Conservation (phyloP, 1,140 invertebrate species). For the Limonius californicus region DNA sequence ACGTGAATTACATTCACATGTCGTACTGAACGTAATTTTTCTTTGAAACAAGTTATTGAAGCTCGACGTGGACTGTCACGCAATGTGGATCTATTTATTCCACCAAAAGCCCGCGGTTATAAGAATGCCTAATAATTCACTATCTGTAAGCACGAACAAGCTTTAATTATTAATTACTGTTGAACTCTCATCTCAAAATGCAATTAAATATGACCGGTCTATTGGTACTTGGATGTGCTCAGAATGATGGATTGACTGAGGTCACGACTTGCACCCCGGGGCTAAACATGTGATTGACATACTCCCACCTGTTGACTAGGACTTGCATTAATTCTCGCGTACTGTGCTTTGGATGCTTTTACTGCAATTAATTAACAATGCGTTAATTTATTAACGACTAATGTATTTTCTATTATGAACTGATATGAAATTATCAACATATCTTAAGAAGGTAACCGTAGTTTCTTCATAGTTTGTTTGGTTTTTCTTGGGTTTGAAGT, state of each 20-base stretch:
- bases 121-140: constrained; percentile 26
- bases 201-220: constrained; percentile 23
- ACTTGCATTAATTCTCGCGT: constrained; percentile 23
- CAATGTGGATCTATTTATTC: constrained; percentile 1
- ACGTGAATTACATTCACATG: neutral
- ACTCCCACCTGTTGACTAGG: constrained; percentile 26
- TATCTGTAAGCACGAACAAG: constrained; percentile 21
- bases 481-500: too few relatives aligned
- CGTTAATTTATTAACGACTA: too few relatives aligned
- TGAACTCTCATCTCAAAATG: constrained; percentile 31
- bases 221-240: constrained; percentile 23
- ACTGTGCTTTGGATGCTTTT: neutral
- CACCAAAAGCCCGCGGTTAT: constrained; percentile 3
- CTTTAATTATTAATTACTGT: constrained; percentile 31
- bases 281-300: constrained; percentile 30
- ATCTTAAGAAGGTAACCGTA: too few relatives aligned
- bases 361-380: too few relatives aligned
- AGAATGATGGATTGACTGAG: constrained; percentile 28
- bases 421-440: too few relatives aligned
- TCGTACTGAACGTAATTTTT: neutral
- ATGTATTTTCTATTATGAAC: too few relatives aligned
- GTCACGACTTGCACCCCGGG: constrained; percentile 23
- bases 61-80: neutral
- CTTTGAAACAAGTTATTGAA: neutral
- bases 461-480: too few relatives aligned